These are phyloP conservation scores for Deilephila elpenor DNA, from an alignment of 2,888 invertebrate genomes.

Conservation along the genomic window DNA sequence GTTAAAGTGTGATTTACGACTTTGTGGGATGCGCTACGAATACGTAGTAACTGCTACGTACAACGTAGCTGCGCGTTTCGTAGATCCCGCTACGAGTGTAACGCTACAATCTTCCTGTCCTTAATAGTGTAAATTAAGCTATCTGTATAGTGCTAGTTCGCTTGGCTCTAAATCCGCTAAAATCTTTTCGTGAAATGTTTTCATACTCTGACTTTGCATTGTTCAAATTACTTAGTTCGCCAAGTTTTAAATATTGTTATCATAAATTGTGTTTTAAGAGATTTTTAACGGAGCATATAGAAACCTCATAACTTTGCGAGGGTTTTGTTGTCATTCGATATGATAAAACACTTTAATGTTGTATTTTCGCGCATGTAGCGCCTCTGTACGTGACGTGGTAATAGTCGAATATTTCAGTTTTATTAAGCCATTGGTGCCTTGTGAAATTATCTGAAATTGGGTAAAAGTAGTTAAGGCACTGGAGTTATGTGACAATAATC, in stretches of 20 bases:
- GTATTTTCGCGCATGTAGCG: not conserved
- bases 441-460: not conserved
- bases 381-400: not conserved
- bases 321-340: not conserved
- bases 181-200: constrained; percentile 13
- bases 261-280: not conserved
- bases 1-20: constrained; percentile 41
- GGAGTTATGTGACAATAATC: not conserved
- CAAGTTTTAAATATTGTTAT: not conserved
- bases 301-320: not conserved
- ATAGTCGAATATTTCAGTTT: constrained; percentile 2
- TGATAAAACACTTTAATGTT: not conserved
- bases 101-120: not conserved
- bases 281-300: not conserved
- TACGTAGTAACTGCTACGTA: constrained; percentile 44
- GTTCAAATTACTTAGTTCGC: not conserved
- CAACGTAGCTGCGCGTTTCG: constrained; percentile 31
- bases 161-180: not conserved
- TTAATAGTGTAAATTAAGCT: constrained; percentile 12
- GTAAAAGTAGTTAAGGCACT: not conserved
- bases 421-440: not conserved
- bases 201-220: not conserved
- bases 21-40: constrained; percentile 47
- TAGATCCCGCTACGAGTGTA: constrained; percentile 39
- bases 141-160: not conserved